A percentile compares a stretch with the other conserved stretches of the same genome.
Evolutionary conservation across 2,797 vertebrate species (phyloP).

Genomic region (Dipus sagitta): DNA sequence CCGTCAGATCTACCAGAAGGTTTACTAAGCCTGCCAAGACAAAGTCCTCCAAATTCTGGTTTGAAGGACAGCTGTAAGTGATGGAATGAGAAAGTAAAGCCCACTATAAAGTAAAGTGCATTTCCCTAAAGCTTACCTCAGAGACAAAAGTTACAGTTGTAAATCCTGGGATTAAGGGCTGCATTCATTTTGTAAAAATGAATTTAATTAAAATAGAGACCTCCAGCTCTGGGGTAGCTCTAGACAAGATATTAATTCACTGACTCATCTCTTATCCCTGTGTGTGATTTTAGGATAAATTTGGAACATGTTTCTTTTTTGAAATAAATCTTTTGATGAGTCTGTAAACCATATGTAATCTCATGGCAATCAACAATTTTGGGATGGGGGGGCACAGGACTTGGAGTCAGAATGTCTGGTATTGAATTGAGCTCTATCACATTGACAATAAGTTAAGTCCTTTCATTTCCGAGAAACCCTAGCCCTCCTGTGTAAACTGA

Average conservation of each 20-base stretch:
- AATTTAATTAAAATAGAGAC: slow-evolving; percentile 50
- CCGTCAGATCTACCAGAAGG: neutral
- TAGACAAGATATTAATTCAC: neutral
- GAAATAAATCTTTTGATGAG: neutral
- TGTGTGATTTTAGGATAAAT: neutral
- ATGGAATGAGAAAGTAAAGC: neutral
- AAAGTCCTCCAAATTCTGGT: neutral
- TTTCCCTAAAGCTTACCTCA: neutral
- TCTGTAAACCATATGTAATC: neutral
- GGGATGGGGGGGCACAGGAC: neutral
- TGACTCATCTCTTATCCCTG: neutral
- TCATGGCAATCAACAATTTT: neutral
- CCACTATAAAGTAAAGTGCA: neutral
- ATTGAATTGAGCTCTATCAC: neutral
- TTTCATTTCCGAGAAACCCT: neutral
- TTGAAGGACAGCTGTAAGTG: neutral
- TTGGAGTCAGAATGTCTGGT: neutral
- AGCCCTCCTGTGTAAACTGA: neutral
- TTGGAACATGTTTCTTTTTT: neutral
- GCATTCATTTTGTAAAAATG: slow-evolving; percentile 51
- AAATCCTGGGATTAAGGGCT: slow-evolving; percentile 5
- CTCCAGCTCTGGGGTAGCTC: neutral
- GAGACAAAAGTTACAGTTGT: neutral
- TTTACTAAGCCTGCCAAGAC: neutral
- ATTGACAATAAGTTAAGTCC: neutral